Base-by-base conservation (phyloP, 2,797 vertebrate species). In the Sebastolobus alascanus region DNA sequence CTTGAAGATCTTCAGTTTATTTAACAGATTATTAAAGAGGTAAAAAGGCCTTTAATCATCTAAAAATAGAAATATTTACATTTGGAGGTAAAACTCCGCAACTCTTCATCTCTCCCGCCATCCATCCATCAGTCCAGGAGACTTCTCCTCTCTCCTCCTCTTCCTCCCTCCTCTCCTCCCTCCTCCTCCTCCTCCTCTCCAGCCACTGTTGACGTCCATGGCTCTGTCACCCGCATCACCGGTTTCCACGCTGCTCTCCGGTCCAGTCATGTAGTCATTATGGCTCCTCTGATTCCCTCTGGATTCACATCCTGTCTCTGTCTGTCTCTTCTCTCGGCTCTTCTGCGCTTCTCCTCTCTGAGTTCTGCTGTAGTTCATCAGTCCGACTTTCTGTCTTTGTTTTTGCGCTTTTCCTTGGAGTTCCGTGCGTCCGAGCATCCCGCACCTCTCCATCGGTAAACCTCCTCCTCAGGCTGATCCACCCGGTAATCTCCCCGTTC, bases 161-260 rank as follows among this genome's bases (percentile, higher is more conserved):
- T 54, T n/a, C 50, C 16, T 54, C 25, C 43, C 43, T 46, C 10
- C n/a, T 27, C 52, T 59, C 69, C 37, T 76, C 11, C 29, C n/a
- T 7, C 31, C 65, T 35, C 81, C 61, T 27, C 83, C 83, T 60
- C 81, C 59, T 75, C 79, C 77, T 78, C 83, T 78, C 63, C 80
- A 81, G 68, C 80, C 85, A 37, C 82, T 69, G 59, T 88, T 87
- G 86, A 88, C 91, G 86, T 89, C 84, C 81, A 12, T 40, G 80
- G 68, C 79, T 84, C 84, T 83, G 84, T 82, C 89, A 79, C 83
- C 76, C 78, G 33, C 80, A 71, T 80, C 84, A 73, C 68, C 73
- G 85, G 68, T 81, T 22, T 83, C 70, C 76, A 66, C 74, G 76
- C 81, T 64, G 75, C 46, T 80, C 80, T 83, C 73, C 4, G 82